These are phyloP conservation scores for Apamea sordens DNA, from an alignment of 2,888 invertebrate species.

Conservation along the genomic window DNA sequence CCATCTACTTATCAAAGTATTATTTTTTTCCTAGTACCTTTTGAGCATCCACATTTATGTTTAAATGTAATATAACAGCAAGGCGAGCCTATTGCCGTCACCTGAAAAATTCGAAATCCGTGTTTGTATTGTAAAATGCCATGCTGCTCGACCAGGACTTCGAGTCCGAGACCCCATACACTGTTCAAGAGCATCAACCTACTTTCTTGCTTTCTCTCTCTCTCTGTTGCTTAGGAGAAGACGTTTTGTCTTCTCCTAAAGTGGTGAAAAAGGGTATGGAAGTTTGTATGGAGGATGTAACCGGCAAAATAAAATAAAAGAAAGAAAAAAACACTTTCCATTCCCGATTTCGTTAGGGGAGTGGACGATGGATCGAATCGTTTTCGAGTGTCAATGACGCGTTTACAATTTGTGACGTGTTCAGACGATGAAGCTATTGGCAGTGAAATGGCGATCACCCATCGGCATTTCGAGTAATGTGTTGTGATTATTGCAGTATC, in stretches of 20 bases:
- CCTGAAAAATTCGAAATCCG: not conserved
- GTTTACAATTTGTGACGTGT: slow-evolving; percentile 27
- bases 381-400: slow-evolving; percentile 19
- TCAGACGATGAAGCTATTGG: slow-evolving; percentile 26
- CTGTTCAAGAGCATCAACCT: not conserved
- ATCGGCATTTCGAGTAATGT: not conserved
- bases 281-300: not conserved
- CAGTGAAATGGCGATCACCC: slow-evolving; percentile 1
- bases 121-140: not conserved
- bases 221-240: too few species aligned
- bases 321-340: not conserved
- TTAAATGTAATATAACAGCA: too few species aligned
- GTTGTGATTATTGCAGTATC: not conserved
- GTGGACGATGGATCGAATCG: slow-evolving; percentile 25
- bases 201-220: not conserved
- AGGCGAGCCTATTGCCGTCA: not conserved
- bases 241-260: too few species aligned
- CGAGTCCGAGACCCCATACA: too few species aligned
- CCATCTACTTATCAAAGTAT: not conserved
- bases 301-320: not conserved
- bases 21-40: not conserved
- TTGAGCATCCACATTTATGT: not conserved
- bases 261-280: not conserved
- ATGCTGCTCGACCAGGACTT: not conserved
- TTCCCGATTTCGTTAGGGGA: not conserved